These are phyloP conservation scores for Oncorhynchus masou DNA, from an alignment of 2,113 vertebrate species.

Conservation along the genomic window DNA sequence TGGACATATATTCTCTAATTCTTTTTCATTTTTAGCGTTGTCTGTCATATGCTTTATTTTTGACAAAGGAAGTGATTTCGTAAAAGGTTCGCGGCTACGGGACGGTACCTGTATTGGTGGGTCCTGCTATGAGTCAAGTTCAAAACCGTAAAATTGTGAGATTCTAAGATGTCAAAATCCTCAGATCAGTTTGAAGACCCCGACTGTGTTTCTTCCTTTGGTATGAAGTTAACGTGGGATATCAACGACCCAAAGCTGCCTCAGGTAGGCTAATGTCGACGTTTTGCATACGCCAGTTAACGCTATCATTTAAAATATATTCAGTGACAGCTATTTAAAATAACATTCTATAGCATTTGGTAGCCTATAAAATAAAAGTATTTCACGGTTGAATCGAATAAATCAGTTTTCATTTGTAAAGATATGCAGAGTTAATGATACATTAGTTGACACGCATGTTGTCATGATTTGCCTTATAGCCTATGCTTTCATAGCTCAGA, in stretches of 20 bases:
- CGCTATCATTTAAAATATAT: neutral
- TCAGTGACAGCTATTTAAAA: neutral
- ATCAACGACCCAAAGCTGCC: conserved; percentile 95
- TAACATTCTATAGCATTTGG: neutral
- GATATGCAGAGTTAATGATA: no score
- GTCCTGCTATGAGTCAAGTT: neutral
- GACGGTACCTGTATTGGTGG: neutral
- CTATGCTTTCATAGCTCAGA: no score
- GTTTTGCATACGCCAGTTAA: neutral
- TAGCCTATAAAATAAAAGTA: neutral
- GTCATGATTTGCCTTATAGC: no score
- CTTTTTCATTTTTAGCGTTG: neutral
- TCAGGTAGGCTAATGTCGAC: conserved; percentile 74
- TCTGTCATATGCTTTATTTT: neutral
- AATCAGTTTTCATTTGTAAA: neutral
- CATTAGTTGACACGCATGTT: no score
- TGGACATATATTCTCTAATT: neutral
- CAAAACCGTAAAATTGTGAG: neutral
- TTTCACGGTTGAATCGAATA: neutral
- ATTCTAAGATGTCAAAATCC: conserved; percentile 65
- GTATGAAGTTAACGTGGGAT: conserved; percentile 93
- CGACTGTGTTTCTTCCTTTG: conserved; percentile 55
- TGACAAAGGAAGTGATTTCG: neutral
- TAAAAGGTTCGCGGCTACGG: neutral
- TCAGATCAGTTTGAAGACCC: conserved; percentile 66